These are phyloP conservation scores for Drosophila murphyi DNA, from an alignment of 1,140 invertebrate genomes.

Conservation along the genomic window DNA sequence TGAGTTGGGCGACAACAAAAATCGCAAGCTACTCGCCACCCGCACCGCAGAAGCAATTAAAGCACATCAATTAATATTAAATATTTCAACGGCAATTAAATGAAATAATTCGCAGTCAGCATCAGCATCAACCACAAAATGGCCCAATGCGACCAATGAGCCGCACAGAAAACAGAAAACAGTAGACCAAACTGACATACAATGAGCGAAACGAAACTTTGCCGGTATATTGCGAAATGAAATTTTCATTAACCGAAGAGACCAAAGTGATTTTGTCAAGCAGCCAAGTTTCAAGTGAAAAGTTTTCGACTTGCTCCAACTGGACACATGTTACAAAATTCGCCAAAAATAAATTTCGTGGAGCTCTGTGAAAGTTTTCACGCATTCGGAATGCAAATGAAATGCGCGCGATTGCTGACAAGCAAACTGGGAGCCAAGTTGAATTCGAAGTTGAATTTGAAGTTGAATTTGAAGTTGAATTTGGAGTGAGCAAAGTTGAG, in stretches of 20 bases:
- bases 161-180: slow-evolving; percentile 8
- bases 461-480: slow-evolving; percentile 12
- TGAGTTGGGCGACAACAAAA: slow-evolving; percentile 54
- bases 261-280: slow-evolving; percentile 71
- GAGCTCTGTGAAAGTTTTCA: slow-evolving; percentile 55
- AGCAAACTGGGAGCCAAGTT: slow-evolving; percentile 14
- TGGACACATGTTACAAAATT: slow-evolving; percentile 82
- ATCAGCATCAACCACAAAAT: slow-evolving; percentile 51
- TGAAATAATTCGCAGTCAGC: slow-evolving; percentile 64
- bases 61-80: slow-evolving; percentile 82
- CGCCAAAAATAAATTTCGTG: slow-evolving; percentile 72
- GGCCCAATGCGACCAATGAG: slow-evolving; percentile 26
- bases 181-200: slow-evolving; percentile 5
- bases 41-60: slow-evolving; percentile 62
- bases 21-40: not conserved
- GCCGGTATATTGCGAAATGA: slow-evolving; percentile 51
- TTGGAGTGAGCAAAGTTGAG: slow-evolving; percentile 36
- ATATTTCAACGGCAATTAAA: slow-evolving; percentile 81
- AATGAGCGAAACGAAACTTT: slow-evolving; percentile 53
- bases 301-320: slow-evolving; percentile 70
- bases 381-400: slow-evolving; percentile 78
- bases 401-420: slow-evolving; percentile 77
- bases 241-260: slow-evolving; percentile 78
- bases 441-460: slow-evolving; percentile 10
- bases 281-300: slow-evolving; percentile 64